phyloP scores from a whole-genome alignment of 1,140 invertebrate genomes.

The Globodera ellingtonae region DNA sequence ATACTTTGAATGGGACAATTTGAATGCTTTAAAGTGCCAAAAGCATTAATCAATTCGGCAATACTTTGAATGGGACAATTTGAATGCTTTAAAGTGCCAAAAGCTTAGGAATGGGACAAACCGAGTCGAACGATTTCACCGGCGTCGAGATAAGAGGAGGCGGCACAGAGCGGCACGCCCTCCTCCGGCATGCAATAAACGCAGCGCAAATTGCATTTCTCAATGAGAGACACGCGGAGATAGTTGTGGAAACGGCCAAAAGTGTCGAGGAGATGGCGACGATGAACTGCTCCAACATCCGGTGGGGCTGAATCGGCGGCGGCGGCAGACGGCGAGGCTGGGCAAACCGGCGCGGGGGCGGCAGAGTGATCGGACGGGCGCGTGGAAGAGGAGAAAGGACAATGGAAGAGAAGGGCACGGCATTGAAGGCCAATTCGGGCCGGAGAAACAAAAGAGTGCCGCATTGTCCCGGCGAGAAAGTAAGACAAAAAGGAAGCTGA shows the following conservation, averaged over 20 bases:
- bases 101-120: not conserved
- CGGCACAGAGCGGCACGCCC: slow-evolving; percentile 77
- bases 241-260: slow-evolving; percentile 88
- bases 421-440: not conserved
- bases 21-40: too few relatives aligned
- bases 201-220: slow-evolving; percentile 94
- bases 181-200: slow-evolving; percentile 93
- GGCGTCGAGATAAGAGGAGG: slow-evolving; percentile 75
- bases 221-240: slow-evolving; percentile 89
- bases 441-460: too few relatives aligned
- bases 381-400: too few relatives aligned
- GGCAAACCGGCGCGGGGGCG: too few relatives aligned
- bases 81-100: too few relatives aligned
- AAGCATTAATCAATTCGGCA: not conserved
- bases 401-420: too few relatives aligned
- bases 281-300: too few relatives aligned
- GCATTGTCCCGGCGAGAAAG: too few relatives aligned
- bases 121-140: slow-evolving; percentile 81
- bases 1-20: not conserved
- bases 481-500: too few relatives aligned
- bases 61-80: not conserved
- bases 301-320: too few relatives aligned
- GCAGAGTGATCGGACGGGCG: not conserved
- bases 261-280: slow-evolving; percentile 71
- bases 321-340: too few relatives aligned